Percentiles rank a stretch among this genome's conserved stretches.
Conservation (phyloP, 2,797 vertebrate genomes). For the Centroberyx gerrardi region DNA sequence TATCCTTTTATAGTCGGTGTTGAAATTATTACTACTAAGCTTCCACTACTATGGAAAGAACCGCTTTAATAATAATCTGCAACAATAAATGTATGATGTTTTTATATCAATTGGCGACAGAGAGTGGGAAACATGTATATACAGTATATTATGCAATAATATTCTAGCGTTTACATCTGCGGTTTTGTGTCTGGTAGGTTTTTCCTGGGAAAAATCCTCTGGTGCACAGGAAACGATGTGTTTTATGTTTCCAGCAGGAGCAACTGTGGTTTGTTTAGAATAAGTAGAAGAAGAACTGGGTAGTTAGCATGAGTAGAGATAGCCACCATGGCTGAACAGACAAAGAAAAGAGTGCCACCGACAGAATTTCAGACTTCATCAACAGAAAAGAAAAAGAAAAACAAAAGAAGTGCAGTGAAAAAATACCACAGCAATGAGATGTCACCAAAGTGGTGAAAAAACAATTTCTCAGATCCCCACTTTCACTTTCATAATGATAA, state of each 20-base stretch:
- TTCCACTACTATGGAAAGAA: neutral
- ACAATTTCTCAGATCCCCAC: neutral
- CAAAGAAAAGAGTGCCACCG: neutral
- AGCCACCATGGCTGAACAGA: too few species aligned
- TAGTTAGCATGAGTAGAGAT: too few species aligned
- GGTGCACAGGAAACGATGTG: constrained; percentile 20
- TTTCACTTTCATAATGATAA: neutral
- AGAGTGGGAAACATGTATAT: too few species aligned
- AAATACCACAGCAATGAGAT: too few species aligned
- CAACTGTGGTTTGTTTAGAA: neutral
- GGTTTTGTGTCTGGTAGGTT: constrained; percentile 17
- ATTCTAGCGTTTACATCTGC: too few species aligned
- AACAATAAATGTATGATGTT: neutral
- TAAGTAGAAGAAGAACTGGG: neutral
- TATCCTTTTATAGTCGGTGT: neutral
- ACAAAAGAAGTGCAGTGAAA: neutral
- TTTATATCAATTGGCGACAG: too few species aligned
- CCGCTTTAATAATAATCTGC: neutral
- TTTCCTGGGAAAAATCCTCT: constrained; percentile 39
- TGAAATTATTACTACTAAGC: too few species aligned
- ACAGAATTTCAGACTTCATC: too few species aligned
- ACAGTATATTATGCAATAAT: too few species aligned
- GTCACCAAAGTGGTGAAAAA: too few species aligned
- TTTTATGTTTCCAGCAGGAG: constrained; percentile 29
- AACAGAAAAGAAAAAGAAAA: too few species aligned